Percentiles rank a stretch among this genome's conserved stretches.
These are phyloP conservation scores for Scaptomyza cyrtandrae DNA, from an alignment of 2,888 invertebrate species.

Conservation along the genomic window DNA sequence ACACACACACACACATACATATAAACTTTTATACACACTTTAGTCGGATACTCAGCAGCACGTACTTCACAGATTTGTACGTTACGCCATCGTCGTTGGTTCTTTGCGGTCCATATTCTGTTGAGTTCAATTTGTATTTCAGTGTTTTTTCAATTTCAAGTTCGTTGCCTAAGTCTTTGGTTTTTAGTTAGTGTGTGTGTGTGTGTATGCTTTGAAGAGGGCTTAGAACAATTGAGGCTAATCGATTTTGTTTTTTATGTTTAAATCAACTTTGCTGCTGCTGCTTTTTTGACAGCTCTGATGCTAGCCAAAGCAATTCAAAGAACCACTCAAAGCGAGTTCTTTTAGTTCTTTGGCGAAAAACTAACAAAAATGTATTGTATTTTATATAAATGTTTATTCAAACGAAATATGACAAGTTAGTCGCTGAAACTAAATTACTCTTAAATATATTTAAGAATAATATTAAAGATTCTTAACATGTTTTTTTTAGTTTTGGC, in stretches of 20 bases:
- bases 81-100: constrained; percentile 65
- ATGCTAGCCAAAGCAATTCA: constrained; percentile 64
- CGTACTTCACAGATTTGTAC: constrained; percentile 77
- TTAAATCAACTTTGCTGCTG: constrained; percentile 30
- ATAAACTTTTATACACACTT: constrained; percentile 12
- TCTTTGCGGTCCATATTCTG: constrained; percentile 57
- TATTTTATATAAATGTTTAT: neutral
- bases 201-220: constrained; percentile 52
- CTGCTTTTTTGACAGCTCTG: constrained; percentile 65
- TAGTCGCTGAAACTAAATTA: neutral
- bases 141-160: constrained; percentile 66
- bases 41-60: constrained; percentile 62
- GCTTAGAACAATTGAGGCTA: constrained; percentile 75
- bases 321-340: constrained; percentile 50
- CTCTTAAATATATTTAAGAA: neutral
- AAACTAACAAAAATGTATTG: constrained; percentile 22
- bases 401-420: constrained; percentile 8
- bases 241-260: constrained; percentile 61
- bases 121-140: constrained; percentile 41
- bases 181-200: constrained; percentile 27
- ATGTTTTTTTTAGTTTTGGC: neutral
- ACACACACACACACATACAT: constrained; percentile 41
- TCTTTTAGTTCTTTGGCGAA: neutral
- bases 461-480: neutral
- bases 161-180: constrained; percentile 73